Percentiles rank a stretch among this genome's conserved stretches.
Conservation (phyloP, 2,888 invertebrate genomes). For the Temnothorax rugatulus region DNA sequence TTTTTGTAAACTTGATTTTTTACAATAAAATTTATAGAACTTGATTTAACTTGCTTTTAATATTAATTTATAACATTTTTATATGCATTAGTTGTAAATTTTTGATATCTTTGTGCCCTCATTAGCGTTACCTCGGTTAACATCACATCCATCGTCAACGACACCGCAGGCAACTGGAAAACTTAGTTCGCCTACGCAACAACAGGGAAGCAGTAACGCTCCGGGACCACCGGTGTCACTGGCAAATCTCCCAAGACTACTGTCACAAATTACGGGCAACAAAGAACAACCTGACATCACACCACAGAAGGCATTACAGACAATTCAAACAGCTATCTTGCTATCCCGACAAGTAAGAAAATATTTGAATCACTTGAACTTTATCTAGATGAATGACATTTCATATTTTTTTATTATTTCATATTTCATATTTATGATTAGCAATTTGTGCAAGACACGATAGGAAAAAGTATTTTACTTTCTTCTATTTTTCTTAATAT, state of each 20-base stretch:
- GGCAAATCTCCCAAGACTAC: conserved; percentile 87
- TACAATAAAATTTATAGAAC: background rate
- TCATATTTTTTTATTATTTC: background rate
- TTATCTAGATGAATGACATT: no score
- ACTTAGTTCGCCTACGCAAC: conserved; percentile 82
- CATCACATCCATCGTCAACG: conserved; percentile 87
- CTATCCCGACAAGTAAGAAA: conserved; percentile 84
- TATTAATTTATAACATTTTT: background rate
- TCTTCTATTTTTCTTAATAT: background rate
- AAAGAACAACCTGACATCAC: conserved; percentile 87
- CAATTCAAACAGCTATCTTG: conserved; percentile 86
- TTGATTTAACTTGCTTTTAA: conserved; percentile 8
- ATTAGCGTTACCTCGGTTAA: conserved; percentile 89
- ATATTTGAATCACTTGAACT: background rate
- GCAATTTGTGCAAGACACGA: background rate
- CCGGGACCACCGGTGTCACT: conserved; percentile 86
- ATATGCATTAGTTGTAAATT: background rate
- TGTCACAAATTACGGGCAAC: conserved; percentile 87
- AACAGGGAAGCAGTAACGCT: conserved; percentile 83
- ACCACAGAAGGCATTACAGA: conserved; percentile 88
- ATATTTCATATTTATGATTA: background rate
- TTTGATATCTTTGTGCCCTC: background rate
- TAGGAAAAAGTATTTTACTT: background rate
- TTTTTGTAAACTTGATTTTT: background rate
- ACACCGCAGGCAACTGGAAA: conserved; percentile 83